phyloP scores from a whole-genome alignment of 2,888 invertebrate genomes.

The Cepaea hortensis region DNA sequence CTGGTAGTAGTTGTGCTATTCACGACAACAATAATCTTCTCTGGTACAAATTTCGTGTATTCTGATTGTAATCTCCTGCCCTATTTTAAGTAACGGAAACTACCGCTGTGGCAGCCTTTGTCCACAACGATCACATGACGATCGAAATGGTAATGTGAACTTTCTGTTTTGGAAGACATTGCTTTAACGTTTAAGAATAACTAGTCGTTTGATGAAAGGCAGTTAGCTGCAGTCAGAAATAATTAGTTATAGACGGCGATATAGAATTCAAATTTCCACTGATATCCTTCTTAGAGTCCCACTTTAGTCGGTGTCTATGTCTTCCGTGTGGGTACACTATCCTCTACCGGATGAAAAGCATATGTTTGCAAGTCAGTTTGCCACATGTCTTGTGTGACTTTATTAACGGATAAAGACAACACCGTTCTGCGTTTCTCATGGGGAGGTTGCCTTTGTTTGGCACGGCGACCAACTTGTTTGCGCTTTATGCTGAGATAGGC shows the following conservation, averaged over 20 bases:
- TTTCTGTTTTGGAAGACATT: background rate
- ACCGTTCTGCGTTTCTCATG: background rate
- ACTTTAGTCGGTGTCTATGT: background rate
- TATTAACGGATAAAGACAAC: conserved; percentile 15
- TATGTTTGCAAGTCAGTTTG: conserved; percentile 1
- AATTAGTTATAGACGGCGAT: background rate
- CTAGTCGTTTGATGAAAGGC: background rate
- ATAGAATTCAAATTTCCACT: background rate
- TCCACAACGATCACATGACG: background rate
- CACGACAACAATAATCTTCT: too few relatives aligned
- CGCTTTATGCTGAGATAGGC: conserved; percentile 15
- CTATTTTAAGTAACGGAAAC: background rate
- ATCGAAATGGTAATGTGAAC: background rate
- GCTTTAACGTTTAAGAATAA: conserved; percentile 8
- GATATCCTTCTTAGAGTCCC: too few relatives aligned
- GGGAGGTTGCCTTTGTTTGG: background rate
- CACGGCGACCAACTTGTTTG: conserved; percentile 20
- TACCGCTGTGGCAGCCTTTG: background rate
- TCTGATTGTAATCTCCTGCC: background rate
- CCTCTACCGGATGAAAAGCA: background rate
- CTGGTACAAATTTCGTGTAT: background rate
- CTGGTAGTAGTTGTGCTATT: too few relatives aligned
- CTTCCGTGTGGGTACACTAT: background rate
- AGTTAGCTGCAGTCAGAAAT: conserved; percentile 5
- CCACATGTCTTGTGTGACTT: conserved; percentile 26